Evolutionary conservation across 2,113 vertebrate species (phyloP).

Genomic region (Mus spicilegus): DNA sequence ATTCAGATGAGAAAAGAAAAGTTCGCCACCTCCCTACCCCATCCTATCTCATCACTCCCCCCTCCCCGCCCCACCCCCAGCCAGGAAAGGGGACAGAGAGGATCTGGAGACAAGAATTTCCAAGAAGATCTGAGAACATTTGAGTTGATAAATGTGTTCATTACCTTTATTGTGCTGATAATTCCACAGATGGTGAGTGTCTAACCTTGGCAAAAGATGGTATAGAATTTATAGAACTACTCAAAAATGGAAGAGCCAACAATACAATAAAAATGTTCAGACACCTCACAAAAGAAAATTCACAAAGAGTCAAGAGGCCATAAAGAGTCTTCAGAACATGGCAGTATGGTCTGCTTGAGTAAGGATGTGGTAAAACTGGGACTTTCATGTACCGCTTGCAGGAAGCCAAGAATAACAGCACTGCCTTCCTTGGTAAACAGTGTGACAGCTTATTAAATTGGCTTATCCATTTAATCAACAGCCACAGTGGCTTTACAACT

Average conservation of each 20-base stretch:
- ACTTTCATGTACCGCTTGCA: neutral
- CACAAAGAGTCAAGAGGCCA: neutral
- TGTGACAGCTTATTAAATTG: neutral
- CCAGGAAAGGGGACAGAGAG: neutral
- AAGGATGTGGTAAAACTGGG: neutral
- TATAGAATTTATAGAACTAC: neutral
- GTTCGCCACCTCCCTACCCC: neutral
- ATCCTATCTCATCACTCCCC: too few relatives aligned
- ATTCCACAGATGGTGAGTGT: neutral
- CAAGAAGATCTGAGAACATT: neutral
- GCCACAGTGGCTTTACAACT: neutral
- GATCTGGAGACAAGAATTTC: neutral
- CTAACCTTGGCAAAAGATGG: constrained; percentile 29
- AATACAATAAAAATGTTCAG: neutral
- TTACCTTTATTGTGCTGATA: neutral
- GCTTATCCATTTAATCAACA: neutral
- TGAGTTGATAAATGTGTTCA: neutral
- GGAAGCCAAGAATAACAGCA: neutral
- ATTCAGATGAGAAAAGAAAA: neutral
- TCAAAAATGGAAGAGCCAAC: constrained; percentile 24
- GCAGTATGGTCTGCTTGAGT: neutral
- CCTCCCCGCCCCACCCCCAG: neutral
- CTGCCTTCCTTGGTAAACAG: neutral
- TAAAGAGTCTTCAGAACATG: neutral
- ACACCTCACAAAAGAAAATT: neutral